Base-by-base conservation (phyloP, 2,888 invertebrate species). In the Scaptomyza polygonia region DNA sequence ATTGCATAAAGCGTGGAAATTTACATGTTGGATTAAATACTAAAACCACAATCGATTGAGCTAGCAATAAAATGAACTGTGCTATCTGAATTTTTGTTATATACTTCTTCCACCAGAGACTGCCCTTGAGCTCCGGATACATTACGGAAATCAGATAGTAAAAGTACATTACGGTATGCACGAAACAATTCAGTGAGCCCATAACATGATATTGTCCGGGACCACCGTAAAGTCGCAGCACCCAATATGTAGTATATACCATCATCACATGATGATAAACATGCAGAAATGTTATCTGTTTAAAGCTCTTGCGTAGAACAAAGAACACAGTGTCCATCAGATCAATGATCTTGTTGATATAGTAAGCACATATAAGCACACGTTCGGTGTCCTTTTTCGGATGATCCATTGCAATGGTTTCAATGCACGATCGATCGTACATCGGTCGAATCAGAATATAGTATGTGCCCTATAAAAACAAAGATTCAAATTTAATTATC, bases 71-170 rank as follows among this genome's bases (percentile, higher is more conserved):
- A 0, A 42, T 0, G 18, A 96, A 96, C 88, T 96, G 96, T 0
- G 94, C 93, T 84, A 97, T 93, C 92, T 97, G 97, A 66, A 96
- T 86, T 80, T 95, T 95, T 0, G 97, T 97, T 65, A 97, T 94
- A 82, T 96, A 93, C 79, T 95, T 96, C 90, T 97, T 97, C 95
- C 96, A 96, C 84, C 86, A 86, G 0, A 95, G 89, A 53, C 94
- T 95, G 53, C 94, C 92, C 84, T 95, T 95, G 84, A 95, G 93
- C 47, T 93, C 93, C 0, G 96, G 95, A 51, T 95, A 93, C 55
- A 95, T 92, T 0, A 96, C 95, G 0, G 96, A 94, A 56, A 96
- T 85, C 7, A 96, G 93, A 88, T 97, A 97, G 90, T 97, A 96
- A 0, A 93, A 92, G 88, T 97, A 97, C 97, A 97, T 97, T 27